Percentiles rank a stretch among this genome's conserved stretches.
Conservation (phyloP, 2,113 vertebrate genomes). For the Chaetura pelagica region DNA sequence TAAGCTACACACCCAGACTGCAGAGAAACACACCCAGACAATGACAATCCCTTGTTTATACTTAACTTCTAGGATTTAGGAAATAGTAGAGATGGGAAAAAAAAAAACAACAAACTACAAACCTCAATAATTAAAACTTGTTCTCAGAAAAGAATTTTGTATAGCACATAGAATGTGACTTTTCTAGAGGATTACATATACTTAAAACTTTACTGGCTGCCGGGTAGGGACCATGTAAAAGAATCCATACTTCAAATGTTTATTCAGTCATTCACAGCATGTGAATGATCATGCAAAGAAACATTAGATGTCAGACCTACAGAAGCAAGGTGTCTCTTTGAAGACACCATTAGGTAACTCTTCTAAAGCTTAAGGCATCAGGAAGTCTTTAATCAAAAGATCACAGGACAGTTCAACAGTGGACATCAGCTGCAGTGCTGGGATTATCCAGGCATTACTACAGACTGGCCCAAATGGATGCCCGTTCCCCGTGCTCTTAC, state of each 20-base stretch:
- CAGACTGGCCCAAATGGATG: not conserved
- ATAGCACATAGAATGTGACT: not conserved
- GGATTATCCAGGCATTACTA: not conserved
- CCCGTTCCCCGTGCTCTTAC: not conserved
- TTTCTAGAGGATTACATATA: not conserved
- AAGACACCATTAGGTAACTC: not conserved
- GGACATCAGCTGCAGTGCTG: not conserved
- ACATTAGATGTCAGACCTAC: not conserved
- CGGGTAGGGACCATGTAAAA: not conserved
- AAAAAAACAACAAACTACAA: too few relatives aligned
- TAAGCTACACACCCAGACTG: not conserved
- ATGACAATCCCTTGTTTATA: not conserved
- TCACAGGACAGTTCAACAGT: not conserved
- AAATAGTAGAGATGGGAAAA: not conserved
- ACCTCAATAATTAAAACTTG: not conserved
- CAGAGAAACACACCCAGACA: not conserved
- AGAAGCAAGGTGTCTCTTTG: not conserved
- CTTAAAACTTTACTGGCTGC: not conserved
- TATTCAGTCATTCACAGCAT: not conserved
- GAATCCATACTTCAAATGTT: not conserved
- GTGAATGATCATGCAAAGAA: not conserved
- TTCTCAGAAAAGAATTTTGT: not conserved
- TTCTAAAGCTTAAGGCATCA: not conserved
- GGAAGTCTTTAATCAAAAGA: not conserved
- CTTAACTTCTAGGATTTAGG: not conserved